Base-by-base conservation (phyloP, 2,113 vertebrate species). In the Coptodon rendalli region DNA sequence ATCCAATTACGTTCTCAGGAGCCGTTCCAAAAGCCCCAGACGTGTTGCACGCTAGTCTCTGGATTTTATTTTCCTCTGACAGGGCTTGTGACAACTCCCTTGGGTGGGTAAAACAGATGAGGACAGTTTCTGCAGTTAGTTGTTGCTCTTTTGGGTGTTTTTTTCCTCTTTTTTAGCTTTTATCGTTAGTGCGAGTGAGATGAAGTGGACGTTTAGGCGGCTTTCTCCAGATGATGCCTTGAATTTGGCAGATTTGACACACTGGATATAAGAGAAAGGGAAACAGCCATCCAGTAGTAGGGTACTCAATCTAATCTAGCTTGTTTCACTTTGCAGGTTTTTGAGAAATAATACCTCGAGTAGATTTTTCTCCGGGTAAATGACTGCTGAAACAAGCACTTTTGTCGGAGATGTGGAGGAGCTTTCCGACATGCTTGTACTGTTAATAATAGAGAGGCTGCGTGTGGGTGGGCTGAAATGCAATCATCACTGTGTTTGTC, bases 1-100 rank as follows among this genome's bases (percentile, higher is more conserved):
- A 94, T 91, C 89, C 86, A 92, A 91, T 93, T 92, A 92, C n/a
- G 22, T 45, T 86, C 59, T 50, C 40, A 6, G 61, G 88, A 80
- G 34, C 40, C 7, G 80, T 45, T 88, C 87, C 84, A 54, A 85
- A 86, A 87, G 82, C 89, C 61, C 84, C 59, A 59, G 43, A 43
- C 54, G 61, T 82, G 83, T 57, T 81, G 71, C 59, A 12, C 79
- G 43, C 22, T 56, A 36, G 59, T 56, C 48, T 81, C 57, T 7
- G 27, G 43, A 36, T 85, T 53, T 29, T 14, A 45, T 90, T 84
- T 87, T 43, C 76, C 82, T 83, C 82, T 78, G 83, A 88, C 80
- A 19, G 84, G 59, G 31, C 11, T 50, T 24, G 43, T 29, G 83
- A 82, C 80, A 73, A 57, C 80, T 80, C 79, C 80, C 29, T 24